Percentiles rank a stretch among this genome's conserved stretches.
phyloP scores from a whole-genome alignment of 2,888 invertebrate genomes.

The Hymenopus coronatus region DNA sequence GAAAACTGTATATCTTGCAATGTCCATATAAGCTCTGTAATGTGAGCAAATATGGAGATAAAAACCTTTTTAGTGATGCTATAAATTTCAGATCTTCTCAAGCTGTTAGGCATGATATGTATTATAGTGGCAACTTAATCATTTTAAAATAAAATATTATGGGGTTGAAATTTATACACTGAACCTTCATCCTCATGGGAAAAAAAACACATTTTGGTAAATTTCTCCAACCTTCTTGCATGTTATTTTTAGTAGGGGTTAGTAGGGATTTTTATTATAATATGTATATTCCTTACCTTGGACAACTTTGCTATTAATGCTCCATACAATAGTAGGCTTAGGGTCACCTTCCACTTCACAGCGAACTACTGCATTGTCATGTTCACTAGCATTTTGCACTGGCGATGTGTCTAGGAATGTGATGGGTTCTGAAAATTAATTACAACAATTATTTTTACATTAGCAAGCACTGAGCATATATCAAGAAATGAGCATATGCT shows the following conservation, averaged over 20 bases:
- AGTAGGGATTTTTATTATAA: background rate
- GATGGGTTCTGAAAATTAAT: constrained; percentile 51
- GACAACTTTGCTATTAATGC: constrained; percentile 44
- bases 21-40: too few relatives aligned
- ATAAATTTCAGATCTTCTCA: too few relatives aligned
- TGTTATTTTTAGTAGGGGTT: background rate
- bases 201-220: background rate
- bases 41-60: too few relatives aligned
- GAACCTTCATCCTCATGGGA: too few relatives aligned
- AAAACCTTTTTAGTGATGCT: too few relatives aligned
- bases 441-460: background rate
- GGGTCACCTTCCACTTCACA: constrained; percentile 46
- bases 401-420: constrained; percentile 55
- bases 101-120: too few relatives aligned
- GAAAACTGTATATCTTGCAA: too few relatives aligned
- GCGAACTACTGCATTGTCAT: constrained; percentile 46
- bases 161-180: too few relatives aligned
- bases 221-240: background rate
- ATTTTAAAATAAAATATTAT: too few relatives aligned
- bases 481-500: too few relatives aligned
- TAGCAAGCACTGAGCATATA: background rate
- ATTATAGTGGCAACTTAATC: too few relatives aligned
- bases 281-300: background rate
- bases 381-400: constrained; percentile 53
- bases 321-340: constrained; percentile 45